Percentiles rank a stretch among this genome's conserved stretches.
Evolutionary conservation across 2,797 vertebrate species (phyloP).

Genomic region (Scolopax rusticola): DNA sequence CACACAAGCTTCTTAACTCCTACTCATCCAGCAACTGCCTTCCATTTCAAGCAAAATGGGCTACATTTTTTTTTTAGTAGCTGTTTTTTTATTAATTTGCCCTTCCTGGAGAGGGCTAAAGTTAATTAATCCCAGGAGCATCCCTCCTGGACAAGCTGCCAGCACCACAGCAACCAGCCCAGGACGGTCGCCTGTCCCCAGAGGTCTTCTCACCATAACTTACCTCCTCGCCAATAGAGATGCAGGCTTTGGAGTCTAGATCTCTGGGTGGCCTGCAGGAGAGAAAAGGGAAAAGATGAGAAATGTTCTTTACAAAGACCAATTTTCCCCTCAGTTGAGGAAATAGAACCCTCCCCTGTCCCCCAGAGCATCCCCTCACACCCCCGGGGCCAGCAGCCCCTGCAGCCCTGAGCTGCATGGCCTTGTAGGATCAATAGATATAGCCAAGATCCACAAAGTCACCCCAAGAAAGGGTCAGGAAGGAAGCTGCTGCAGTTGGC

Average conservation of each 20-base stretch:
- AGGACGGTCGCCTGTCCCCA: not conserved
- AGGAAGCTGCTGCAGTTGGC: not conserved
- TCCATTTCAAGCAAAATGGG: not conserved
- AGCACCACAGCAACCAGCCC: not conserved
- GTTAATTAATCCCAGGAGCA: not conserved
- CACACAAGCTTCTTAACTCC: not conserved
- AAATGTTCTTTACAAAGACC: not conserved
- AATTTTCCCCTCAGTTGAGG: not conserved
- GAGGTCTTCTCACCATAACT: not conserved
- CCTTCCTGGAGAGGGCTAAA: not conserved
- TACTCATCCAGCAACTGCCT: not conserved
- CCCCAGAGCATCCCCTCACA: not conserved
- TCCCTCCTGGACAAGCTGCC: not conserved
- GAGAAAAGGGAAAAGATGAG: not conserved
- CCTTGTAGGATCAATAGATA: not conserved
- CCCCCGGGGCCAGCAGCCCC: not conserved
- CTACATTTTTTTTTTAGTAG: not conserved
- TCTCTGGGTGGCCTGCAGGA: conserved; percentile 91
- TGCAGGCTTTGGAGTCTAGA: conserved; percentile 94
- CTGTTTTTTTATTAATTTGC: not conserved
- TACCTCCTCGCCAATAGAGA: conserved; percentile 96
- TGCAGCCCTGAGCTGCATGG: not conserved
- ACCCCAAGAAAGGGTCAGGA: not conserved
- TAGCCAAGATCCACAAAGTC: not conserved
- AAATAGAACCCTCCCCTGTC: not conserved